A percentile compares a stretch with the other conserved stretches of the same genome.
These are phyloP conservation scores for Leiothrix lutea DNA, from an alignment of 2,113 vertebrate species.

Conservation along the genomic window DNA sequence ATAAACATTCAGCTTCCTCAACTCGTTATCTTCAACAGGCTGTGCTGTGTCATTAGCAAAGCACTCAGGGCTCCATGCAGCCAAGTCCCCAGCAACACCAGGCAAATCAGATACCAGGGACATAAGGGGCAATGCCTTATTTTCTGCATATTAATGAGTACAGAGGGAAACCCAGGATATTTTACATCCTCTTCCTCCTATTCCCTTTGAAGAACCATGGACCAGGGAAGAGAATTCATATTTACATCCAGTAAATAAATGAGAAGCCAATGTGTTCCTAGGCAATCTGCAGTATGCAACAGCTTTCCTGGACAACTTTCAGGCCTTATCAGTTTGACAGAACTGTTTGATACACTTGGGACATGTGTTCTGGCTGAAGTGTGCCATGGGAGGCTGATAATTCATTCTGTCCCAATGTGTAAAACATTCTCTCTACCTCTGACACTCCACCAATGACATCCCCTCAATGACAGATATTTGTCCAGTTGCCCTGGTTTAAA, in stretches of 20 bases:
- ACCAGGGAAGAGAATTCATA: neutral
- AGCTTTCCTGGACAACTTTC: neutral
- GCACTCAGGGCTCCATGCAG: neutral
- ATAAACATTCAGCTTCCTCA: neutral
- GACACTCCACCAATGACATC: neutral
- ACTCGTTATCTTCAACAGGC: neutral
- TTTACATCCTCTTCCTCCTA: neutral
- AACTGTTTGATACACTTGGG: neutral
- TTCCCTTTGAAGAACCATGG: neutral
- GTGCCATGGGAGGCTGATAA: neutral
- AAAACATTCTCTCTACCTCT: constrained; percentile 6
- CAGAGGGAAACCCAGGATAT: neutral
- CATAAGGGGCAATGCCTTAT: neutral
- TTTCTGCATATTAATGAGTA: neutral
- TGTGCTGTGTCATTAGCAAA: neutral
- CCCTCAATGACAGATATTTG: neutral
- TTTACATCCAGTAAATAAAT: neutral
- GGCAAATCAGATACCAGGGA: neutral
- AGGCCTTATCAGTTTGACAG: constrained; percentile 48
- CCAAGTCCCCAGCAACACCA: neutral
- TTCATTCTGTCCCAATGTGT: neutral
- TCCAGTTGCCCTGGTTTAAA: neutral
- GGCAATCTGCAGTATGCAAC: neutral
- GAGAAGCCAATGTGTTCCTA: neutral
- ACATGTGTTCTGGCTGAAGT: neutral